phyloP scores from a whole-genome alignment of 2,113 vertebrate species.

The Falco punctatus region DNA sequence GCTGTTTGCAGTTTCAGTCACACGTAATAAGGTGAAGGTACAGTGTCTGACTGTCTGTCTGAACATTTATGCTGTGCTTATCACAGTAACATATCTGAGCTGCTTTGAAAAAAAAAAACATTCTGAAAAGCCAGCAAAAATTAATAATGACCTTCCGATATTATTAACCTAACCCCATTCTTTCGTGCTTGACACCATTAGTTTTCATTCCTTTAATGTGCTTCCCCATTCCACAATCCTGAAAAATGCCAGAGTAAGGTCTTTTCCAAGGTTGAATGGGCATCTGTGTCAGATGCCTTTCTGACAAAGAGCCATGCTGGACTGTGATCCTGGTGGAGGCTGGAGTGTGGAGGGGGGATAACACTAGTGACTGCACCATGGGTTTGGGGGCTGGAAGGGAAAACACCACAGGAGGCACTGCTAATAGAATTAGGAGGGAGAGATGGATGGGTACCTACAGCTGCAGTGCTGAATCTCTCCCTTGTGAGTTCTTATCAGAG shows the following conservation, averaged over 20 bases:
- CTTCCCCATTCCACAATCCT: neutral
- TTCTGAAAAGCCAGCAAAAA: constrained; percentile 52
- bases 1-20: constrained; percentile 40
- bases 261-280: neutral
- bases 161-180: constrained; percentile 30
- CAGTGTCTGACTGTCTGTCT: constrained; percentile 22
- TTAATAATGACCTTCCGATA: constrained; percentile 45
- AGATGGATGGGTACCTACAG: neutral
- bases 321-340: neutral
- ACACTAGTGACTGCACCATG: accelerated
- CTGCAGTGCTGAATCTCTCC: neutral
- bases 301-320: neutral
- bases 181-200: constrained; percentile 16
- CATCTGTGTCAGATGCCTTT: neutral
- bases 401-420: neutral
- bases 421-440: neutral
- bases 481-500: neutral
- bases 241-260: neutral
- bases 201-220: constrained; percentile 12
- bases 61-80: constrained; percentile 21
- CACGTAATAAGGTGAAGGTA: constrained; percentile 35
- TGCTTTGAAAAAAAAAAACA: neutral
- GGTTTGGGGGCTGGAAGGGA: neutral
- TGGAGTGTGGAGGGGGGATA: neutral
- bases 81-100: neutral